These are phyloP conservation scores for Cephus cinctus DNA, from an alignment of 1,140 invertebrate species.

Conservation along the genomic window DNA sequence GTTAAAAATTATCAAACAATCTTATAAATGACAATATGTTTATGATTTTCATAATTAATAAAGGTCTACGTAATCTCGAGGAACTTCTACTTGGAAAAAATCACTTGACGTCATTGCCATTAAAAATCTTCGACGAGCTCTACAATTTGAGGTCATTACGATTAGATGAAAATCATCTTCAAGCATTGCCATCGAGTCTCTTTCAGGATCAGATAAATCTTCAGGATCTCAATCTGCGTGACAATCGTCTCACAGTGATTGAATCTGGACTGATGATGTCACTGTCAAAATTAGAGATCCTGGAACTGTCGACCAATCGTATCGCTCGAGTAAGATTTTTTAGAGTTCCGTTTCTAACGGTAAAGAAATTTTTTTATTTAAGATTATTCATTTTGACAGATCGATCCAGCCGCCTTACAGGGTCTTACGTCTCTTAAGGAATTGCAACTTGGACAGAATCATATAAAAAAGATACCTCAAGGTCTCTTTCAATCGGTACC, in stretches of 20 bases:
- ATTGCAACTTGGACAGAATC: slow-evolving; percentile 62
- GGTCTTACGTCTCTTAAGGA: slow-evolving; percentile 57
- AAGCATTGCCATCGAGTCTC: slow-evolving; percentile 57
- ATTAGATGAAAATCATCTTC: slow-evolving; percentile 70
- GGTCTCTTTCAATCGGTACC: slow-evolving; percentile 52
- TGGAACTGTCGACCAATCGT: slow-evolving; percentile 55
- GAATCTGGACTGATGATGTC: slow-evolving; percentile 60
- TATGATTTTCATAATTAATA: too few species aligned
- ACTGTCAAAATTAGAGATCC: slow-evolving; percentile 46
- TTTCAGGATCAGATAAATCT: slow-evolving; percentile 57
- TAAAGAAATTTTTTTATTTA: slow-evolving; percentile 20
- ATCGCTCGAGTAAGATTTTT: slow-evolving; percentile 49
- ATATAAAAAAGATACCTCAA: slow-evolving; percentile 54
- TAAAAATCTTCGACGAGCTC: slow-evolving; percentile 64
- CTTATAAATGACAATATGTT: too few species aligned
- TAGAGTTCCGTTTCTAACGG: background rate
- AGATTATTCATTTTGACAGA: slow-evolving; percentile 27
- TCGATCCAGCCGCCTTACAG: slow-evolving; percentile 53
- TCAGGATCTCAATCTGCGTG: slow-evolving; percentile 62
- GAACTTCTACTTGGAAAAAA: slow-evolving; percentile 59
- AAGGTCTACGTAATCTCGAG: slow-evolving; percentile 45
- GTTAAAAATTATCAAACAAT: too few species aligned
- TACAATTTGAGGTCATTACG: slow-evolving; percentile 66
- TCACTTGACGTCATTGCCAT: slow-evolving; percentile 43
- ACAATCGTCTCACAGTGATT: slow-evolving; percentile 60